phyloP scores from a whole-genome alignment of 2,113 vertebrate genomes.

The Cochlearius cochlearius region DNA sequence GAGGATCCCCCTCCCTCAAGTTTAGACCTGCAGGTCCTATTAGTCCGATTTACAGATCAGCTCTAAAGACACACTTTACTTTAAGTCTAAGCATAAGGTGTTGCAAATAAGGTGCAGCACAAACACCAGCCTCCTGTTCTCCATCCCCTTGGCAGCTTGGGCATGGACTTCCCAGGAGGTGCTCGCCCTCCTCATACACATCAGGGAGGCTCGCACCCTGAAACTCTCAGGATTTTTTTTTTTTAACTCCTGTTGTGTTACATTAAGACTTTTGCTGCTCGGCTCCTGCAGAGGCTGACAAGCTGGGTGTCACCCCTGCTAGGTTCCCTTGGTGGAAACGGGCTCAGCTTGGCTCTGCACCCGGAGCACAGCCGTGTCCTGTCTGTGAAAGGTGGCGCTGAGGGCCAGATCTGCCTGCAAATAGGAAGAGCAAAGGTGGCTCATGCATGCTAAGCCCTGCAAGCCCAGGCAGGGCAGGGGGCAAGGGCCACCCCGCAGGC shows the following conservation, averaged over 20 bases:
- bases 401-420: not conserved
- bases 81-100: not conserved
- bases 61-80: not conserved
- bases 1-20: not conserved
- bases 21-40: not conserved
- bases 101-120: not conserved
- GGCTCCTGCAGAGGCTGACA: not conserved
- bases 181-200: not conserved
- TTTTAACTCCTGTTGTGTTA: not conserved
- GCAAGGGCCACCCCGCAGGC: rapidly evolving
- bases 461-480: not conserved
- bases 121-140: not conserved
- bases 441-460: not conserved
- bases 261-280: not conserved
- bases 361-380: not conserved
- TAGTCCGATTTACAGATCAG: not conserved
- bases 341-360: not conserved
- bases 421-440: not conserved
- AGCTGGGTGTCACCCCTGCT: not conserved
- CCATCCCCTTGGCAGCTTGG: not conserved
- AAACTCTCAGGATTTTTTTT: not conserved
- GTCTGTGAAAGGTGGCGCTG: not conserved
- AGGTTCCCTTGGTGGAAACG: rapidly evolving
- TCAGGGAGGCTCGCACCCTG: no score
- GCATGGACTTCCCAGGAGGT: not conserved